A percentile compares a stretch with the other conserved stretches of the same genome.
phyloP scores from a whole-genome alignment of 2,113 vertebrate species.

The Carettochelys insculpta region DNA sequence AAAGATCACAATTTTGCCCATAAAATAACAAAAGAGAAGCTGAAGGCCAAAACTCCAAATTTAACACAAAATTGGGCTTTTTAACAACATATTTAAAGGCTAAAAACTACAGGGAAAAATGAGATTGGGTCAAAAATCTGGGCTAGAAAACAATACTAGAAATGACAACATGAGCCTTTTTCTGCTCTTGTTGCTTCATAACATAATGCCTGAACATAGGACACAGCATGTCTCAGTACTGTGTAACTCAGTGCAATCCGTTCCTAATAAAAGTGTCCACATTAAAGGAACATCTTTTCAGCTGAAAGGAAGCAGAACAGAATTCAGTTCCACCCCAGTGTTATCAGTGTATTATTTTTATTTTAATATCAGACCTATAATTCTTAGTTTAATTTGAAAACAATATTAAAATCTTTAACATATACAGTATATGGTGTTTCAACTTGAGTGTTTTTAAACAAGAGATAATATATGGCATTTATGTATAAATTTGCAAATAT shows the following conservation, averaged over 20 bases:
- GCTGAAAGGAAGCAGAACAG: background rate
- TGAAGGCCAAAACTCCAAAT: background rate
- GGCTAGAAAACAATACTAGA: background rate
- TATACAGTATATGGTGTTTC: background rate
- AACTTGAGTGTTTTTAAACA: background rate
- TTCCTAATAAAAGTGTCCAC: background rate
- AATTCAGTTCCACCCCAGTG: background rate
- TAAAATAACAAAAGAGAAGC: background rate
- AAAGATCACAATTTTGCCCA: background rate
- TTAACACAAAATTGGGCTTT: background rate
- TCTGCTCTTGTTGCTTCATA: background rate
- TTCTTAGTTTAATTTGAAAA: background rate
- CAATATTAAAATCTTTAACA: background rate
- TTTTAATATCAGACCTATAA: background rate
- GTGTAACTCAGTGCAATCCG: background rate
- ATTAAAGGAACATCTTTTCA: background rate
- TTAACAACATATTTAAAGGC: background rate
- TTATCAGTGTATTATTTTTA: background rate
- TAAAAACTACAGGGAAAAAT: background rate
- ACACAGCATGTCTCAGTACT: background rate
- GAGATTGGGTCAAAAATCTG: accelerated
- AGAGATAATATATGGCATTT: background rate
- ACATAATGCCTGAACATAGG: background rate
- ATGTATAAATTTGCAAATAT: background rate
- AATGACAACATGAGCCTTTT: background rate